Conservation (phyloP, 2,888 invertebrate species). For the Tuberolachnus salignus region DNA sequence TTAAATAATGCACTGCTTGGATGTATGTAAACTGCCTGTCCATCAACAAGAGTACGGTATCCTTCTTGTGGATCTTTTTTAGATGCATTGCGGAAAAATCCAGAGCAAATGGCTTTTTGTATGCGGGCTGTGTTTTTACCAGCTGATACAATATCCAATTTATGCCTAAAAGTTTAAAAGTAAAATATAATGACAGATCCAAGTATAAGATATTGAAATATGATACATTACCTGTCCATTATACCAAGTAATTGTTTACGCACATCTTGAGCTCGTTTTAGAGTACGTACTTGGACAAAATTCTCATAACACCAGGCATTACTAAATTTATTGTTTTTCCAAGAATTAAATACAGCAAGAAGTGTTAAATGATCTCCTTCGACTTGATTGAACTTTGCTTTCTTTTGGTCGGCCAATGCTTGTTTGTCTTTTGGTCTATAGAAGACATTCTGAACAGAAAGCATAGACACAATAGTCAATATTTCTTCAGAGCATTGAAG, state of each 20-base stretch:
- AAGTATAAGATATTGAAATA: not conserved
- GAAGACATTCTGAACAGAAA: constrained; percentile 98
- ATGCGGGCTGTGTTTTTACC: constrained; percentile 93
- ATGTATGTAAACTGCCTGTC: constrained; percentile 98
- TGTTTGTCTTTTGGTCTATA: constrained; percentile 94
- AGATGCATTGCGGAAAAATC: constrained; percentile 97
- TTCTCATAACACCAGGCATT: constrained; percentile 99
- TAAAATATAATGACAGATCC: not conserved
- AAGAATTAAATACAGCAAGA: constrained; percentile 97
- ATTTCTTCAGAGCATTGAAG: constrained; percentile 97
- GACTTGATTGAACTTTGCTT: constrained; percentile 98
- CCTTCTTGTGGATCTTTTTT: constrained; percentile 99
- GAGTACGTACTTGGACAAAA: constrained; percentile 94
- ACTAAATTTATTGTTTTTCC: constrained; percentile 99
- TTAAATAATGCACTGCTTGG: constrained; percentile 98
- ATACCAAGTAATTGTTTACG: constrained; percentile 96
- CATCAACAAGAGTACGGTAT: constrained; percentile 95
- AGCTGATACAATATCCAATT: constrained; percentile 94
- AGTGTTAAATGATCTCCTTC: constrained; percentile 98
- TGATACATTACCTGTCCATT: constrained; percentile 79
- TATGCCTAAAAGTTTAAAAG: constrained; percentile 70
- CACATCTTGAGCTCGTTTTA: constrained; percentile 97
- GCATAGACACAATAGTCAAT: constrained; percentile 97
- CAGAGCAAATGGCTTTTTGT: constrained; percentile 97
- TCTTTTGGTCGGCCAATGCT: constrained; percentile 96